phyloP scores from a whole-genome alignment of 2,888 invertebrate species.

The Empis stercorea region DNA sequence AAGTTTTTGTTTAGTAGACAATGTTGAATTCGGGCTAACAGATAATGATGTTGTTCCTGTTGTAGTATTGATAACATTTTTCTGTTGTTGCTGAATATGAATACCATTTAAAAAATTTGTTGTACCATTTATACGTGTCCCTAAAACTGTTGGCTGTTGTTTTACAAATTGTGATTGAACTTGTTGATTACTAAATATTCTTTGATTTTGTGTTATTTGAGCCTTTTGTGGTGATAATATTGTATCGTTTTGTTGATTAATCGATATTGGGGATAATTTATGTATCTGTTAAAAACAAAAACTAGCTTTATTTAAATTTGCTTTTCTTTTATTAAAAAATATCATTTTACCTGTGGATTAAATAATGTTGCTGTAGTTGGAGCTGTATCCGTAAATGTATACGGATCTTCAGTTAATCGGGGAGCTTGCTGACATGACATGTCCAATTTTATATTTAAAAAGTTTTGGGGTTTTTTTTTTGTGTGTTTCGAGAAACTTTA shows the following conservation, averaged over 20 bases:
- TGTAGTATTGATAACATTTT: too few relatives aligned
- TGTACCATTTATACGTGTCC: too few relatives aligned
- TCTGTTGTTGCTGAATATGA: too few relatives aligned
- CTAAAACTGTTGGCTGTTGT: neutral
- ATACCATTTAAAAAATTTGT: too few relatives aligned
- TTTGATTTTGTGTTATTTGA: neutral
- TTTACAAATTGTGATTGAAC: neutral
- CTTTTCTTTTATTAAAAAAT: too few relatives aligned
- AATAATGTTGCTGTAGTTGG: constrained; percentile 33
- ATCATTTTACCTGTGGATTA: constrained; percentile 30
- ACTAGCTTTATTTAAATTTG: neutral
- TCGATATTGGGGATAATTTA: constrained; percentile 12
- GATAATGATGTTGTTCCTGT: too few relatives aligned
- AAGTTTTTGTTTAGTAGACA: too few relatives aligned
- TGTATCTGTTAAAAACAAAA: constrained; percentile 8
- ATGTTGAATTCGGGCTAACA: too few relatives aligned
- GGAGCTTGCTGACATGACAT: constrained; percentile 38
- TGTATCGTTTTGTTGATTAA: constrained; percentile 8
- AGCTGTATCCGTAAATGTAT: constrained; percentile 36
- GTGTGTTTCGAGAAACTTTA: neutral
- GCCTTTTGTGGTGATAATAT: neutral
- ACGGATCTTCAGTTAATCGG: constrained; percentile 36
- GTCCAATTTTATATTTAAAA: constrained; percentile 23
- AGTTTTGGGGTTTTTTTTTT: constrained; percentile 5
- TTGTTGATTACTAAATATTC: neutral